Conservation (phyloP, 2,113 vertebrate species). For the Triplophysa siluroides region DNA sequence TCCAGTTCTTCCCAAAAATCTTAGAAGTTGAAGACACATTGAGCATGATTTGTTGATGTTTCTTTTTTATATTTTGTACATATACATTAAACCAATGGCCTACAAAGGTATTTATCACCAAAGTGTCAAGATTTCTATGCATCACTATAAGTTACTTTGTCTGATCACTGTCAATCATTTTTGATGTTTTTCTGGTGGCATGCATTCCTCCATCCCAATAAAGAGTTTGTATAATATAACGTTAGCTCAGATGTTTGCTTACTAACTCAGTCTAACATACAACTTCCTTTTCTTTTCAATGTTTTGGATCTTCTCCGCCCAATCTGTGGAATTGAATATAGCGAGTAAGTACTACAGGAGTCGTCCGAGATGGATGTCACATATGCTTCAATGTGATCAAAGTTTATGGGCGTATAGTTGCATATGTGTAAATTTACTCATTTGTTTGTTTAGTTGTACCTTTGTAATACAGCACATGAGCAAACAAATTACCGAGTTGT, state of each 20-base stretch:
- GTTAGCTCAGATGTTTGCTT: background rate
- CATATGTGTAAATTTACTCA: slow-evolving; percentile 5
- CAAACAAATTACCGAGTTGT: too few relatives aligned
- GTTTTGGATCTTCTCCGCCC: slow-evolving; percentile 50
- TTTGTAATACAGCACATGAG: too few relatives aligned
- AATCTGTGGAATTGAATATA: slow-evolving; percentile 48
- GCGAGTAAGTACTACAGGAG: slow-evolving; percentile 67
- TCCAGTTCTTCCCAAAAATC: background rate
- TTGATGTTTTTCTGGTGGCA: background rate
- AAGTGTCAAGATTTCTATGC: background rate
- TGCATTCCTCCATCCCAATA: too few relatives aligned
- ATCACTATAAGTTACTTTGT: too few relatives aligned
- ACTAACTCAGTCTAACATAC: slow-evolving; percentile 47
- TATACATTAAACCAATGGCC: background rate
- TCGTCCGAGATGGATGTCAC: background rate
- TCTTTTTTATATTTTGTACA: background rate
- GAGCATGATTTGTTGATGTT: background rate
- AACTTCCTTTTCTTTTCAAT: slow-evolving; percentile 60
- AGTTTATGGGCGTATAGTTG: too few relatives aligned
- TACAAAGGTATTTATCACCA: background rate
- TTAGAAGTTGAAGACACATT: background rate
- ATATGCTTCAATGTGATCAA: background rate
- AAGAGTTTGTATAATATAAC: background rate
- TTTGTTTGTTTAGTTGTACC: slow-evolving; percentile 18
- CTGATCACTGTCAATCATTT: too few relatives aligned